Base-by-base conservation (phyloP, 2,113 vertebrate species). In the Phoenicopterus ruber region DNA sequence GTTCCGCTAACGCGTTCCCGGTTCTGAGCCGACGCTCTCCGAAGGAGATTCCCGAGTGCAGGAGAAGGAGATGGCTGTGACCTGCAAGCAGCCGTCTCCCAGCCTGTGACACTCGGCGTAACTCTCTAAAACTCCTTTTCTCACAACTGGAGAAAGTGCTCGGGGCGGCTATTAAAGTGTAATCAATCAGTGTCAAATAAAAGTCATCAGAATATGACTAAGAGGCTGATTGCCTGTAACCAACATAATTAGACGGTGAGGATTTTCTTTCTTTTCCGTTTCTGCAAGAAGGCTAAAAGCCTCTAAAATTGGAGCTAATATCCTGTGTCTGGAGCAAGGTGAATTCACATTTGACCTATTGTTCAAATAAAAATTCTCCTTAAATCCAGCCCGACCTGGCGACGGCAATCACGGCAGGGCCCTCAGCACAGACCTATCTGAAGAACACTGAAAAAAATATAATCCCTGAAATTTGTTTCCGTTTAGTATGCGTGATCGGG, bases 161-260 rank as follows among this genome's bases (percentile, higher is more conserved):
- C 49, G 1, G 69, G 65, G 84, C 59, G 36, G 74, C 6, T 40
- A 79, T 94, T 96, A 95, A 91, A 17, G 25, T 21, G 86, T 79
- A 82, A 94, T 97, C 82, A 93, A 91, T 97, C 96, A 95, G 72
- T 67, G 70, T 47, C 90, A 86, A 95, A 86, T 94, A 32, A 54
- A 82, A 87, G 85, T 73, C 59, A 6, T 79, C 29, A 1, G 93
- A 94, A 88, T 73, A 59, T 73, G 89, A 82, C 79, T 77, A 70
- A 57, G 52, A 40, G 86, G 62, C 95, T 63, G 88, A 91, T 83
- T 92, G 94, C 87, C 92, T 90, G 11, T 69, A 89, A 94, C 95
- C 36, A 26, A 32, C 7, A 2, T 81, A 81, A 96, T 97, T 96
- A 89, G 66, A 67, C 24, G 44, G 92, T 11, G 61, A 78, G 74